phyloP scores from a whole-genome alignment of 1,140 invertebrate genomes.

The Drosophila miranda region DNA sequence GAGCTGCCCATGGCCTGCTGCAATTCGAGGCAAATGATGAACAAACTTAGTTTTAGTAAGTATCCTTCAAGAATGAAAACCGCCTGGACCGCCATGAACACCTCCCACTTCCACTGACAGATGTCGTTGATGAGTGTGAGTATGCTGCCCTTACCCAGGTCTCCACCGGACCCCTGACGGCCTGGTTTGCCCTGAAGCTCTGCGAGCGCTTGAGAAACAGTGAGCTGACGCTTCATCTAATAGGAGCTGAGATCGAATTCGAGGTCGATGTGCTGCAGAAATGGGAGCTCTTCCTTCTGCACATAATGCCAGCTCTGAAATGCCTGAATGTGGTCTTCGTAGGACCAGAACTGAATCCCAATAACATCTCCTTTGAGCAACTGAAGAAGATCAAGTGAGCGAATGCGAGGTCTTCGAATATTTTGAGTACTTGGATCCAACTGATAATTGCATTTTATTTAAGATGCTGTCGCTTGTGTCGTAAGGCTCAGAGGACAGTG shows the following conservation, averaged over 20 bases:
- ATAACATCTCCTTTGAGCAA: slow-evolving; percentile 83
- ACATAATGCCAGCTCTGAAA: slow-evolving; percentile 84
- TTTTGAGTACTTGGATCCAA: background rate
- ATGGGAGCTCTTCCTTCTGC: slow-evolving; percentile 88
- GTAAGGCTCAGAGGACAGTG: slow-evolving; percentile 54
- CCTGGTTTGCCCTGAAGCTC: slow-evolving; percentile 85
- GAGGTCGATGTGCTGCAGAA: slow-evolving; percentile 87
- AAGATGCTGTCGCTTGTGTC: slow-evolving; percentile 68
- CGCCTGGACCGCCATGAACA: too few species aligned
- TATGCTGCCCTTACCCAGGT: slow-evolving; percentile 86
- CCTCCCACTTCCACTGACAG: slow-evolving; percentile 21
- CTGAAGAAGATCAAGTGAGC: slow-evolving; percentile 68
- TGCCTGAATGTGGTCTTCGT: slow-evolving; percentile 85
- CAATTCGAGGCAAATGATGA: slow-evolving; percentile 60
- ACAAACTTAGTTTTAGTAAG: slow-evolving; percentile 59
- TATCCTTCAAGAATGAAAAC: background rate
- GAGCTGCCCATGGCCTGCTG: slow-evolving; percentile 63
- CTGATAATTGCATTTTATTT: background rate
- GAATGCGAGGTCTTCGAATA: too few species aligned
- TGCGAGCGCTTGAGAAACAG: slow-evolving; percentile 67
- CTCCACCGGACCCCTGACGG: slow-evolving; percentile 86
- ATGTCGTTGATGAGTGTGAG: slow-evolving; percentile 84
- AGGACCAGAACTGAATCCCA: slow-evolving; percentile 86
- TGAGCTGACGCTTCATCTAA: slow-evolving; percentile 64
- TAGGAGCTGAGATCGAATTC: slow-evolving; percentile 87